Base-by-base conservation (phyloP, 1,140 invertebrate species). In the Heliconius himera region DNA sequence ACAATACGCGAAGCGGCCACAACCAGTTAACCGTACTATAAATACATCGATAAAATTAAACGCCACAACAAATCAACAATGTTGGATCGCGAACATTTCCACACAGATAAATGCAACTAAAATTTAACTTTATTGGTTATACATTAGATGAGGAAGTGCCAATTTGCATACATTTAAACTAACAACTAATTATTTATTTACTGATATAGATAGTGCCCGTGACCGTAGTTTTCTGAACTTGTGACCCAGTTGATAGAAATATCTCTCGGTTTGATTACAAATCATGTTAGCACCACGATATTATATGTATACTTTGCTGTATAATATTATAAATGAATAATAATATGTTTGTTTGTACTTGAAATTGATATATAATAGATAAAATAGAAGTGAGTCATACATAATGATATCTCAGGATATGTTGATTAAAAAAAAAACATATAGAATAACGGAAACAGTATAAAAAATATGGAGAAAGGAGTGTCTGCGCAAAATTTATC, bases 161-260 rank as follows among this genome's bases (percentile, higher is more conserved):
- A 29, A 5, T 66, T 66, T 66, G 22, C 60, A 66, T 66, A 66
- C 26, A 66, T 66, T 66, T 66, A 66, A 66, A 66, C 26, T 16
- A 66, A 66, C 9, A 26, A 29, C 26, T 26, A 13, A 26, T 56
- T 56, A 56, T 56, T n/a, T 22, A 22, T 56, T 56, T 4, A 66
- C 11, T 66, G 60, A 66, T 66, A 66, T 66, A 22, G 60, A 66
- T 70, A 49, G 20, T 56, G 80, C 66, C 83, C 83, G 33, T 86
- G 85, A 81, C 83, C 81, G 81, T 83, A 83, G 80, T 76, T 79
- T 74, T 72, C 66, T 77, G 80, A 83, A 73, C 80, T 77, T 66
- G 74, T 83, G 83, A 86, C 83, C 84, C 72, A 72, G 71, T 80
- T 80, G 79, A 83, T 81, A 81, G 79, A 81, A 79, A 72, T 80